A percentile compares a stretch with the other conserved stretches of the same genome.
Conservation (phyloP, 2,888 invertebrate species). For the Julus scandinavius region DNA sequence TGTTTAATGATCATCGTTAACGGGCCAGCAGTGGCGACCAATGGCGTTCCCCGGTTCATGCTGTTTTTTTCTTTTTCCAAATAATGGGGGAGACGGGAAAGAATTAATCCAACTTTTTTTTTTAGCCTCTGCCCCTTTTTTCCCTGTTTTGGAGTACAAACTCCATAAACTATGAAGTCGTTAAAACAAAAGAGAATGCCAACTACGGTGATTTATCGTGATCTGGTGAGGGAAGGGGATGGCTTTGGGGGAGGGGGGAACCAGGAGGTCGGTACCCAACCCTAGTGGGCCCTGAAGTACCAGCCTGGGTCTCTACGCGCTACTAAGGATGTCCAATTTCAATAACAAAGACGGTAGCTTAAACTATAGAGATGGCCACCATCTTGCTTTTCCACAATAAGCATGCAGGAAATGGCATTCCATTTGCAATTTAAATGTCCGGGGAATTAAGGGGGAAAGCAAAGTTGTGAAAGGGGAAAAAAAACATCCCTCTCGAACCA, state of each 20-base stretch:
- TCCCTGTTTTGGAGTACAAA: background rate
- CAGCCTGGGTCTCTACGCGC: background rate
- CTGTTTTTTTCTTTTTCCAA: background rate
- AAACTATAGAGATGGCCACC: background rate
- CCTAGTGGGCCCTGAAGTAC: background rate
- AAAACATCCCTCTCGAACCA: background rate
- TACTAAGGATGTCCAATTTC: background rate
- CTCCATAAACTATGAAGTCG: conserved; percentile 36
- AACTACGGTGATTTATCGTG: conserved; percentile 16
- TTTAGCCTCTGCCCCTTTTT: background rate
- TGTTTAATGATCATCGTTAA: conserved; percentile 43
- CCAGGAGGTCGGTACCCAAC: background rate
- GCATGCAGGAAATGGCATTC: conserved; percentile 12
- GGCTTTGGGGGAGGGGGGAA: background rate
- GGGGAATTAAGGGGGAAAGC: conserved; percentile 10
- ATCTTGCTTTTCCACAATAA: conserved; percentile 4
- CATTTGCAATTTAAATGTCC: conserved; percentile 30
- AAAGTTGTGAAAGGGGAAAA: conserved; percentile 29
- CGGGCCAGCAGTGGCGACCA: conserved; percentile 12
- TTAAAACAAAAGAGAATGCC: conserved; percentile 42
- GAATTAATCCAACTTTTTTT: conserved; percentile 23
- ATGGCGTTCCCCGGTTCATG: background rate
- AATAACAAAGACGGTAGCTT: conserved; percentile 31
- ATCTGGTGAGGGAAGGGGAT: background rate
- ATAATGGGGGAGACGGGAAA: background rate